Conservation (phyloP, 2,113 vertebrate genomes). For the Boleophthalmus pectinirostris region DNA sequence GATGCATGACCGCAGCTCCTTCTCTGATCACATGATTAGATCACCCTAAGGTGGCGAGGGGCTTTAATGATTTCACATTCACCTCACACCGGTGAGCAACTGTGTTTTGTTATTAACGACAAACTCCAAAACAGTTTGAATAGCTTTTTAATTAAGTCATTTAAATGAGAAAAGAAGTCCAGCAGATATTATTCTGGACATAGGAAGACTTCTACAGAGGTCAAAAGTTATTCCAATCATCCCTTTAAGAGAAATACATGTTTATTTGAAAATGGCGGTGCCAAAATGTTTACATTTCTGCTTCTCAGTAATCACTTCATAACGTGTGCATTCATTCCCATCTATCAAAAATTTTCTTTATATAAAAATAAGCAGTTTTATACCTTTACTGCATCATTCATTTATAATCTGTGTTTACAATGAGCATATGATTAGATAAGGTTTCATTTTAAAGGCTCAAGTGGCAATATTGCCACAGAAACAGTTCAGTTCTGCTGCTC, state of each 20-base stretch:
- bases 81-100: background rate
- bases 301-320: conserved; percentile 41
- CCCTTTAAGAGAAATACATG: conserved; percentile 79
- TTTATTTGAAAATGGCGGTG: conserved; percentile 55
- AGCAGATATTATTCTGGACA: conserved; percentile 69
- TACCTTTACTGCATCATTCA: conserved; percentile 37
- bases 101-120: background rate
- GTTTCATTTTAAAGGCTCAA: conserved; percentile 50
- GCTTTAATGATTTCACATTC: conserved; percentile 9
- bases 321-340: conserved; percentile 49
- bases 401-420: conserved; percentile 37
- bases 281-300: conserved; percentile 56
- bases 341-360: conserved; percentile 70
- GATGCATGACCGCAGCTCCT: conserved; percentile 24
- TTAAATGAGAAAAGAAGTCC: conserved; percentile 76
- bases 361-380: conserved; percentile 77
- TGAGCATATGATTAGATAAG: conserved; percentile 28
- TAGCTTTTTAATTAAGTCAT: conserved; percentile 74
- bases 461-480: conserved; percentile 46
- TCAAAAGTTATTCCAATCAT: conserved; percentile 75
- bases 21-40: conserved; percentile 25
- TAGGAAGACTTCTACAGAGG: conserved; percentile 86
- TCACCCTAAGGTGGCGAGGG: background rate
- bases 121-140: conserved; percentile 14
- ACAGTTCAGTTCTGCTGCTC: conserved; percentile 44